Evolutionary conservation across 2,888 invertebrate species (phyloP).

Genomic region (Nomada fabriciana): DNA sequence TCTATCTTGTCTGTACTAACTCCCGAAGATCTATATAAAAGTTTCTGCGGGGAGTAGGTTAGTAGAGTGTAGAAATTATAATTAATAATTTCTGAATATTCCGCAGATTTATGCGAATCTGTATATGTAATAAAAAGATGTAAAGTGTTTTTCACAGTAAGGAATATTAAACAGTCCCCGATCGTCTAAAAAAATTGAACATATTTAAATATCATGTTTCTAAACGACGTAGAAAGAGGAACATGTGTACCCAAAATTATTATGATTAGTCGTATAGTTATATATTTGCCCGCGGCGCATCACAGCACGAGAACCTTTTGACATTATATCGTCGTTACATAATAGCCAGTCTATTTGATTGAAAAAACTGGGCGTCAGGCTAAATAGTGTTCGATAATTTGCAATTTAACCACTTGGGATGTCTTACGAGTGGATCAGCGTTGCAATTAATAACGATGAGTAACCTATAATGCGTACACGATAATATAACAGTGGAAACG

Average conservation of each 20-base stretch:
- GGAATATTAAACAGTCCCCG: not conserved
- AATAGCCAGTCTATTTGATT: not conserved
- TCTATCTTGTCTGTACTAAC: no score
- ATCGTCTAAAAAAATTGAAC: not conserved
- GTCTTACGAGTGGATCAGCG: not conserved
- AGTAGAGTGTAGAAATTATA: no score
- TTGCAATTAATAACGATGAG: slow-evolving; percentile 33
- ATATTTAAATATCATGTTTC: not conserved
- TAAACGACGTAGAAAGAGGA: not conserved
- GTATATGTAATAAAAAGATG: not conserved
- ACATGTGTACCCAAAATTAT: not conserved
- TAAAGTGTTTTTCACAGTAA: not conserved
- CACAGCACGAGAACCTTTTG: not conserved
- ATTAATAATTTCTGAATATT: not conserved
- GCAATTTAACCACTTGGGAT: not conserved
- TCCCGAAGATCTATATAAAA: no score
- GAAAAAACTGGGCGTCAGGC: not conserved
- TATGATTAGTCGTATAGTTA: not conserved
- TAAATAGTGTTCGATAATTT: not conserved
- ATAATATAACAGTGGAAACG: slow-evolving; percentile 5
- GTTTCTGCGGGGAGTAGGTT: no score
- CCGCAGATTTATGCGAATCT: not conserved
- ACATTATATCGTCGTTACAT: slow-evolving; percentile 1
- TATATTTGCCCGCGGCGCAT: not conserved
- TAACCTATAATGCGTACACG: slow-evolving; percentile 11